Conservation (phyloP, 92 coral and sea anemone genomes). For the Parazoanthus swiftii region DNA sequence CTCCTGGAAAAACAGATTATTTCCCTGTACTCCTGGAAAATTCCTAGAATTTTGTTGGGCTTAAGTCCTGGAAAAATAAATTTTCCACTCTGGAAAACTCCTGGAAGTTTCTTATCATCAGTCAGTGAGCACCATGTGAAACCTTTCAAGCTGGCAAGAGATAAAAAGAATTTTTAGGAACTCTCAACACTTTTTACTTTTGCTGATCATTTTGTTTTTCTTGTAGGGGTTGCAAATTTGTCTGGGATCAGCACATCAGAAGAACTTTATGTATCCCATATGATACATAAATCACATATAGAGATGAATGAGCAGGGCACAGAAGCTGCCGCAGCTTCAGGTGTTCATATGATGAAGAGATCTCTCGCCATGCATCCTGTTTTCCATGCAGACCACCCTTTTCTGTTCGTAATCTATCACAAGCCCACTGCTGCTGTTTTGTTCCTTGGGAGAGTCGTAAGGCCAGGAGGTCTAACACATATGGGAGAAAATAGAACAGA, state of each 20-base stretch:
- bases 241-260: constrained; percentile 67
- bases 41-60: no score
- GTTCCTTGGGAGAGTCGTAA: constrained; percentile 70
- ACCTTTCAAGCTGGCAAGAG: no score
- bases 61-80: no score
- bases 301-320: constrained; percentile 83
- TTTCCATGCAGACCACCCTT: constrained; percentile 86
- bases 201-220: neutral
- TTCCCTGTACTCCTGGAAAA: no score
- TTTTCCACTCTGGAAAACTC: no score
- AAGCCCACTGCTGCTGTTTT: constrained; percentile 60
- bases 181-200: no score
- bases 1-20: no score
- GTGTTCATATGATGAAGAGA: constrained; percentile 60
- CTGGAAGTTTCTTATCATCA: no score
- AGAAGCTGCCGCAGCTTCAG: constrained; percentile 89
- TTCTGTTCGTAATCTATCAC: constrained; percentile 78
- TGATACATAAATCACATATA: constrained; percentile 76
- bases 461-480: constrained; percentile 25
- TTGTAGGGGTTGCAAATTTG: constrained; percentile 40
- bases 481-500: constrained; percentile 29
- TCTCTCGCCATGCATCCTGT: constrained; percentile 72
- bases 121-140: no score
- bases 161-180: no score
- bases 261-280: constrained; percentile 71